phyloP scores from a whole-genome alignment of 2,797 vertebrate species.

The Tympanoctomys barrerae region DNA sequence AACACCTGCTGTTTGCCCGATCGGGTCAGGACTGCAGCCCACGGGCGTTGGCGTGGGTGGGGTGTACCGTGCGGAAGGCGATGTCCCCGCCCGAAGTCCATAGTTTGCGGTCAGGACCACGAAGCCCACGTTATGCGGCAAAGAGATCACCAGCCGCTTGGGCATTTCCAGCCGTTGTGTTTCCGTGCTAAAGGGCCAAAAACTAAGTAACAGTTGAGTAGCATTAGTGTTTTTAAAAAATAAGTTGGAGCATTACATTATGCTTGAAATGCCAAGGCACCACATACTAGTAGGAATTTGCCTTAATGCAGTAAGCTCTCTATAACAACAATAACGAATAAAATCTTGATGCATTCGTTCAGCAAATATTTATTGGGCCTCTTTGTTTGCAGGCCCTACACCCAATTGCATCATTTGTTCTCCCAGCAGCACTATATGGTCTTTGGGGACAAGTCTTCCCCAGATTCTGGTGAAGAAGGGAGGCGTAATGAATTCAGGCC shows the following conservation, averaged over 20 bases:
- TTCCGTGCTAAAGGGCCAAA: not conserved
- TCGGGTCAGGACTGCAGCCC: not conserved
- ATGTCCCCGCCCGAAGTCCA: not conserved
- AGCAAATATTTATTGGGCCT: constrained; percentile 17
- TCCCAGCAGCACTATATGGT: constrained; percentile 32
- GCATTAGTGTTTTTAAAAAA: not conserved
- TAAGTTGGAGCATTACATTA: constrained; percentile 21
- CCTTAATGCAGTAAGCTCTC: not conserved
- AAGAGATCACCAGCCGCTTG: not conserved
- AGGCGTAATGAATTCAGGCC: constrained; percentile 57
- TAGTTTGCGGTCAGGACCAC: constrained; percentile 39
- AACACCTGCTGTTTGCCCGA: not conserved
- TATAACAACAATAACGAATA: constrained; percentile 1
- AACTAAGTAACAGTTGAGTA: not conserved
- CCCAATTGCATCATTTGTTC: constrained; percentile 49
- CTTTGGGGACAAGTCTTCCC: constrained; percentile 54
- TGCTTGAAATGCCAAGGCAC: constrained; percentile 18
- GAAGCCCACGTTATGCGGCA: constrained; percentile 54
- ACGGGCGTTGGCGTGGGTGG: not conserved
- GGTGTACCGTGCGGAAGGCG: not conserved
- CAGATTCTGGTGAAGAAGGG: constrained; percentile 54
- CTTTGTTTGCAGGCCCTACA: constrained; percentile 49
- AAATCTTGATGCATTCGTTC: constrained; percentile 41
- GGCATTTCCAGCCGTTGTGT: not conserved
- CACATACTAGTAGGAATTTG: constrained; percentile 21